Evolutionary conservation across 2,888 invertebrate genomes (phyloP).

Genomic region (Bombylius discolor): DNA sequence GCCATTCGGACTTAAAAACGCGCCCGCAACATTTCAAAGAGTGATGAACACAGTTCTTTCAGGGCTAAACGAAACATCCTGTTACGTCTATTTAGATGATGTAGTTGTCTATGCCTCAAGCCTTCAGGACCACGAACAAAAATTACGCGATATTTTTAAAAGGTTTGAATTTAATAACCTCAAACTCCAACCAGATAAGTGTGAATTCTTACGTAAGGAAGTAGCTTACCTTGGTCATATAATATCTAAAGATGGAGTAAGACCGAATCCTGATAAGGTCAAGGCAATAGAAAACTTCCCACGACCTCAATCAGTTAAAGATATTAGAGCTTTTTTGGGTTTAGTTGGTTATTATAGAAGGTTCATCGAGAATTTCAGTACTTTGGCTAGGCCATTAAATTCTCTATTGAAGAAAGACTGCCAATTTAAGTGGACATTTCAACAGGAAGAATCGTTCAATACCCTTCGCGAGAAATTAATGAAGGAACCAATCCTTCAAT

Average conservation of each 20-base stretch:
- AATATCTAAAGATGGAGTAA: constrained; percentile 19
- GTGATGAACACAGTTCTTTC: constrained; percentile 26
- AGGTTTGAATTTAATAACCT: constrained; percentile 14
- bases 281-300: constrained; percentile 17
- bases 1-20: constrained; percentile 10
- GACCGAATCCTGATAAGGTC: constrained; percentile 18
- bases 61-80: no score
- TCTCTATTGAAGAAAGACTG: neutral
- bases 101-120: no score
- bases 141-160: constrained; percentile 1
- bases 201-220: constrained; percentile 17
- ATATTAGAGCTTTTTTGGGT: constrained; percentile 21
- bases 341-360: constrained; percentile 25
- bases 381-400: neutral
- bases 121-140: neutral
- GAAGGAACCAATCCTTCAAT: neutral
- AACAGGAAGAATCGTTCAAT: neutral
- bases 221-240: constrained; percentile 18
- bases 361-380: constrained; percentile 21
- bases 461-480: neutral
- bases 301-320: constrained; percentile 12
- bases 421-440: neutral
- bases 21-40: constrained; percentile 27
- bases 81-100: no score
- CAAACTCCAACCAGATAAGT: constrained; percentile 17